Evolutionary conservation across 2,797 vertebrate genomes (phyloP).

Genomic region (Sebastes glaucus): DNA sequence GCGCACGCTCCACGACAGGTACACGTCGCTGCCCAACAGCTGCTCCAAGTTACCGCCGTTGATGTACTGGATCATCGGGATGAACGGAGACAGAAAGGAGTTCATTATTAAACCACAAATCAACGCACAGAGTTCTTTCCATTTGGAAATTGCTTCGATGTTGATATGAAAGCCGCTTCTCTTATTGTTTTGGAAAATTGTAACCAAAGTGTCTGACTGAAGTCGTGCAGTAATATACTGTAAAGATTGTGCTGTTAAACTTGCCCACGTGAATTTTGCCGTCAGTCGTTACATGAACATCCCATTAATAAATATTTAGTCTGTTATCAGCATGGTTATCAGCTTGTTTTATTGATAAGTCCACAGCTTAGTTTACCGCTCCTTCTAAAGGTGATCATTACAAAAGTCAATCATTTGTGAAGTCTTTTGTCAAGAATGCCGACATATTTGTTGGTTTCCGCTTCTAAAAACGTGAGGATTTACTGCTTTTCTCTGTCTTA

Average conservation of each 20-base stretch:
- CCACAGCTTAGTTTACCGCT: background rate
- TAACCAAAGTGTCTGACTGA: background rate
- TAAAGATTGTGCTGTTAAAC: background rate
- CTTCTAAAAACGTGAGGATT: background rate
- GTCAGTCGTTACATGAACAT: background rate
- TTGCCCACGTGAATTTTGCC: background rate
- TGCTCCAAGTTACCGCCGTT: slow-evolving; percentile 97
- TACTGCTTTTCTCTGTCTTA: background rate
- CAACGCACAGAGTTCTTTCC: background rate
- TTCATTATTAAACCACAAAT: background rate
- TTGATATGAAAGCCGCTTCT: background rate
- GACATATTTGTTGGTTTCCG: background rate
- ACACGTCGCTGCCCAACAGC: slow-evolving; percentile 88
- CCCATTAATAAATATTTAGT: background rate
- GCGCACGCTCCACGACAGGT: slow-evolving; percentile 87
- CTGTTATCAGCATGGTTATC: background rate
- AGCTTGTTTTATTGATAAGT: background rate
- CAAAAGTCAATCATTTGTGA: background rate
- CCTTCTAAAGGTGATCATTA: background rate
- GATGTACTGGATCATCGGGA: slow-evolving; percentile 85
- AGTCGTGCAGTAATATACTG: background rate
- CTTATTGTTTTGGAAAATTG: background rate
- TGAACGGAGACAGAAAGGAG: background rate
- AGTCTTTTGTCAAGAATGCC: background rate
- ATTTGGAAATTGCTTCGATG: background rate